Evolutionary conservation across 2,113 vertebrate genomes (phyloP).

Genomic region (Dryoscopus gambensis): DNA sequence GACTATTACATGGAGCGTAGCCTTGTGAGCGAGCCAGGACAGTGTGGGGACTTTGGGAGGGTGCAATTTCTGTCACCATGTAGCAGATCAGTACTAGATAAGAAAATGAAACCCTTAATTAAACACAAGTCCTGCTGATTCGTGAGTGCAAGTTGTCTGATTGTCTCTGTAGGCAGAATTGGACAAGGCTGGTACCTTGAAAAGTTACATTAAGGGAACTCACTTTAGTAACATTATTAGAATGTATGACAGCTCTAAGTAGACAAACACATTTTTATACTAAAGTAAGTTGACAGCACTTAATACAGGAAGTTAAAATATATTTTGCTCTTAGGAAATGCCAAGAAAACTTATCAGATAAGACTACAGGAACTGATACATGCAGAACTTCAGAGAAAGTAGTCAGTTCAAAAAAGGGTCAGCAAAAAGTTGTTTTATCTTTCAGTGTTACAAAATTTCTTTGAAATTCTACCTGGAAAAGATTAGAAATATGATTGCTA

Average conservation of each 20-base stretch:
- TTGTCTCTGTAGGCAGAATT: background rate
- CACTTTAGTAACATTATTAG: background rate
- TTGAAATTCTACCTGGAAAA: background rate
- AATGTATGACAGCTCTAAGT: background rate
- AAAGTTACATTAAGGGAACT: background rate
- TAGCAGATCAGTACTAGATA: background rate
- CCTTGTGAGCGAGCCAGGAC: background rate
- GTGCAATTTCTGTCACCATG: background rate
- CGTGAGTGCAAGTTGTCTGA: background rate
- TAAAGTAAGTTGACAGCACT: conserved; percentile 4
- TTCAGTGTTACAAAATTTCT: background rate
- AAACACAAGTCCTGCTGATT: background rate
- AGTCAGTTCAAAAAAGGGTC: background rate
- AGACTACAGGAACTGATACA: background rate
- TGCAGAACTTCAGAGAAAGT: background rate
- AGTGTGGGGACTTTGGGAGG: background rate
- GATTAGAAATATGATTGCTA: background rate
- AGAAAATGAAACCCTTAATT: background rate
- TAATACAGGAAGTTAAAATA: background rate
- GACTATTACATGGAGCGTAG: background rate
- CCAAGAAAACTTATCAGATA: background rate
- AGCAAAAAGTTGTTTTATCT: background rate
- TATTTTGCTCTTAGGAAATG: background rate
- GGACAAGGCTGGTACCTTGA: background rate
- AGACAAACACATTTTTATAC: background rate